These are phyloP conservation scores for Phaethornis superciliosus DNA, from an alignment of 2,113 vertebrate species.

Conservation along the genomic window DNA sequence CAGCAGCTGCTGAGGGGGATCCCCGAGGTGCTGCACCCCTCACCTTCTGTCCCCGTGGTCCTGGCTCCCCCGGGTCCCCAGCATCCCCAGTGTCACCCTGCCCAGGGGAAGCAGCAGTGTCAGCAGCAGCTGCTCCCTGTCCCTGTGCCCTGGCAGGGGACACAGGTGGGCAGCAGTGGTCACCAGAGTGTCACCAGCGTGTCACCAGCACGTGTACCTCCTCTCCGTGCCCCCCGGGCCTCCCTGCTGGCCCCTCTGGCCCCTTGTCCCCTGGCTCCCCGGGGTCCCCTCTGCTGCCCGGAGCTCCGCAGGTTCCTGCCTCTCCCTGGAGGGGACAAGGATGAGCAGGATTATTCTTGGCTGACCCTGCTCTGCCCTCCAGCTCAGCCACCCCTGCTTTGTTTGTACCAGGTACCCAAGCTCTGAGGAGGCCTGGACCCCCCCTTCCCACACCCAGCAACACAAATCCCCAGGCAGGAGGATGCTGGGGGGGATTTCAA, in stretches of 20 bases:
- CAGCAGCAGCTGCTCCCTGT: no score
- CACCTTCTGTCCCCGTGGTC: constrained; percentile 81
- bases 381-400: neutral
- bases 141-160: neutral
- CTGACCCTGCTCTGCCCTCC: neutral
- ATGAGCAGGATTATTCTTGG: neutral
- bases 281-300: constrained; percentile 65
- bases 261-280: constrained; percentile 81
- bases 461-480: rapidly evolving
- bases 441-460: neutral
- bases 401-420: neutral
- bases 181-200: rapidly evolving
- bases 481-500: neutral
- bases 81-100: constrained; percentile 67
- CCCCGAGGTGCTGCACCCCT: neutral
- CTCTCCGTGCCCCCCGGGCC: constrained; percentile 73
- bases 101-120: neutral
- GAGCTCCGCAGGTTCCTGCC: constrained; percentile 72
- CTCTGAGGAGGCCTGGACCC: neutral
- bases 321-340: constrained; percentile 76
- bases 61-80: constrained; percentile 79
- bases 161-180: rapidly evolving
- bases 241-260: constrained; percentile 69
- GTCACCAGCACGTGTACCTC: constrained; percentile 67
- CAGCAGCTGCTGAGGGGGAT: neutral